Evolutionary conservation across 2,888 invertebrate species (phyloP).

Genomic region (Brenthis hecate): DNA sequence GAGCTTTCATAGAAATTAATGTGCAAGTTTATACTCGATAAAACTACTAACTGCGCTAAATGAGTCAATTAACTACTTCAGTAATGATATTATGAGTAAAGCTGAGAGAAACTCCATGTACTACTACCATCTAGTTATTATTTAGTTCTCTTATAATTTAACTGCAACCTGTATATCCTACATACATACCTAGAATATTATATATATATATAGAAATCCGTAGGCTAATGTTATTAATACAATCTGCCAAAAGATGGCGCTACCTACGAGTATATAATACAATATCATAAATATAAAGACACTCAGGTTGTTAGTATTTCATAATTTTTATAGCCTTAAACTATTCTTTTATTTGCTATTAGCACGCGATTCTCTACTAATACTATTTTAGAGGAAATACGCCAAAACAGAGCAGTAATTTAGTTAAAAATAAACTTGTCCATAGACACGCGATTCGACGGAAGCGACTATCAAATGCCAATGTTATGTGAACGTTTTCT

Average conservation of each 20-base stretch:
- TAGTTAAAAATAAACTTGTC: slow-evolving; percentile 9
- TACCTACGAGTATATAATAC: too few relatives aligned
- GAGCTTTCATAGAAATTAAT: slow-evolving; percentile 2
- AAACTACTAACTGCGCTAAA: slow-evolving; percentile 7
- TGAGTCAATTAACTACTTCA: slow-evolving; percentile 13
- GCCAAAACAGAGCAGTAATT: slow-evolving; percentile 8
- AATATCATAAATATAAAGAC: too few relatives aligned
- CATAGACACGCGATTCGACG: slow-evolving; percentile 28
- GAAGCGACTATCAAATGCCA: slow-evolving; percentile 36
- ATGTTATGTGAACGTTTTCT: slow-evolving; percentile 38
- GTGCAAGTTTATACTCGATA: not conserved
- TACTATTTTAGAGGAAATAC: not conserved
- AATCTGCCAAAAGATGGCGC: too few relatives aligned
- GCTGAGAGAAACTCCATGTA: slow-evolving; percentile 7
- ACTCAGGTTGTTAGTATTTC: not conserved
- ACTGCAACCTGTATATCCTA: not conserved
- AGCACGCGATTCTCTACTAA: slow-evolving; percentile 3
- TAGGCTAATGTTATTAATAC: too few relatives aligned
- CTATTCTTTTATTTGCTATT: not conserved
- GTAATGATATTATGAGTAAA: slow-evolving; percentile 12
- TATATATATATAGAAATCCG: too few relatives aligned
- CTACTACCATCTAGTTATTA: slow-evolving; percentile 11
- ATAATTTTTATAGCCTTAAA: not conserved
- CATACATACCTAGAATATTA: too few relatives aligned
- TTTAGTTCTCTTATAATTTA: not conserved